Evolutionary conservation across 2,113 vertebrate genomes (phyloP).

Genomic region (Charadrius vociferus): DNA sequence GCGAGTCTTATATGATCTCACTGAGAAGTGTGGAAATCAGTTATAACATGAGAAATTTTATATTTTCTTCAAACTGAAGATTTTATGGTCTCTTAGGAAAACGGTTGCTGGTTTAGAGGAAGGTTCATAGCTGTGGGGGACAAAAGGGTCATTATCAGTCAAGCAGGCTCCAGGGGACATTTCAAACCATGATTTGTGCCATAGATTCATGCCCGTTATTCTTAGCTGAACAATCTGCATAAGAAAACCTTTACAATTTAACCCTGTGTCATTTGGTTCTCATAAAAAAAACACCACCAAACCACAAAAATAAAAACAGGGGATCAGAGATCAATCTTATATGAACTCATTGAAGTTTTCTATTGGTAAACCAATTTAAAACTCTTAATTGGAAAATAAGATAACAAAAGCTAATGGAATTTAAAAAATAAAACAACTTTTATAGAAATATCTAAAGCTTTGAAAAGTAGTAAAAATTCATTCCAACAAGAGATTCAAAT

Average conservation of each 20-base stretch:
- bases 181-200: background rate
- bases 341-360: background rate
- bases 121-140: background rate
- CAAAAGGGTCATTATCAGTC: background rate
- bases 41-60: background rate
- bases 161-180: background rate
- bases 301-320: background rate
- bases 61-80: background rate
- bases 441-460: background rate
- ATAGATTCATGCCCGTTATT: background rate
- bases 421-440: background rate
- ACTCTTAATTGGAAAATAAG: background rate
- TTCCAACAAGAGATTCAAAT: background rate
- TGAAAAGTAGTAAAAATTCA: background rate
- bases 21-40: background rate
- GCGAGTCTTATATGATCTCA: background rate
- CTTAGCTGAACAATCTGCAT: background rate
- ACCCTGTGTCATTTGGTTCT: background rate
- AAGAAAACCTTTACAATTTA: background rate
- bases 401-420: background rate
- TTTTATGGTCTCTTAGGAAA: background rate
- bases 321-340: rapidly evolving
- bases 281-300: rapidly evolving
- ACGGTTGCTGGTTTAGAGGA: background rate
- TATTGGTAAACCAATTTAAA: background rate